Conservation (phyloP, 2,113 vertebrate species). For the Calidris pygmaea region DNA sequence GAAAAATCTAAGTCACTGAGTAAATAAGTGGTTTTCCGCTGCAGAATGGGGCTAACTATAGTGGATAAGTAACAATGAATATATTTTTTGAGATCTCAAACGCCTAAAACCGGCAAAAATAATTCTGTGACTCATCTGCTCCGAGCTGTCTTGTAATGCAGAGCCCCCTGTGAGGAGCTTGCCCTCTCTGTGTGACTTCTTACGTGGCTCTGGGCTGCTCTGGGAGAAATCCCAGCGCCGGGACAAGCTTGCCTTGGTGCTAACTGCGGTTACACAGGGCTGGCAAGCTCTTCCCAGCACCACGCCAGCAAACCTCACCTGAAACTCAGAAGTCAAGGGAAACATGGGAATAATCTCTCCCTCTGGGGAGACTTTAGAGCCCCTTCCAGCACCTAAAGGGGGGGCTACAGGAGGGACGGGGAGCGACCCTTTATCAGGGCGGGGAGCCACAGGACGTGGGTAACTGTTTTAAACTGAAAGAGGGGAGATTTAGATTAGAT, state of each 20-base stretch:
- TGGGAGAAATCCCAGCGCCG: not conserved
- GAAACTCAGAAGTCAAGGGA: not conserved
- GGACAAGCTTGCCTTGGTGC: accelerated
- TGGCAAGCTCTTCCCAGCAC: not conserved
- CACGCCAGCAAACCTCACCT: not conserved
- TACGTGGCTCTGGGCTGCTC: not conserved
- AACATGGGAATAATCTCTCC: not conserved
- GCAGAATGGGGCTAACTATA: not conserved
- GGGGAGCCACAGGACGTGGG: no score
- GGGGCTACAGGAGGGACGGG: no score
- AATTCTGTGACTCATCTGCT: not conserved
- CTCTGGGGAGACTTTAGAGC: no score
- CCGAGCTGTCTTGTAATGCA: accelerated
- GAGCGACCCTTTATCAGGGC: no score
- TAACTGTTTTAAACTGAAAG: no score
- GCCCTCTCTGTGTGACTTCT: not conserved
- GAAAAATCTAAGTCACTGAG: not conserved
- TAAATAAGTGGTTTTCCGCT: not conserved
- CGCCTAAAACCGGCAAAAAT: not conserved
- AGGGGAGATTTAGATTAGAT: no score
- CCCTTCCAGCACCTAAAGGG: no score
- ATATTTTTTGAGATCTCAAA: not conserved
- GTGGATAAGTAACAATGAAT: no score
- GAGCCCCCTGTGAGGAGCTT: not conserved
- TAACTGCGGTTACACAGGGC: accelerated